Evolutionary conservation across 2,888 invertebrate genomes (phyloP), one percentile per base, ranked within the genome.

Genomic region (Penaeus monodon): DNA sequence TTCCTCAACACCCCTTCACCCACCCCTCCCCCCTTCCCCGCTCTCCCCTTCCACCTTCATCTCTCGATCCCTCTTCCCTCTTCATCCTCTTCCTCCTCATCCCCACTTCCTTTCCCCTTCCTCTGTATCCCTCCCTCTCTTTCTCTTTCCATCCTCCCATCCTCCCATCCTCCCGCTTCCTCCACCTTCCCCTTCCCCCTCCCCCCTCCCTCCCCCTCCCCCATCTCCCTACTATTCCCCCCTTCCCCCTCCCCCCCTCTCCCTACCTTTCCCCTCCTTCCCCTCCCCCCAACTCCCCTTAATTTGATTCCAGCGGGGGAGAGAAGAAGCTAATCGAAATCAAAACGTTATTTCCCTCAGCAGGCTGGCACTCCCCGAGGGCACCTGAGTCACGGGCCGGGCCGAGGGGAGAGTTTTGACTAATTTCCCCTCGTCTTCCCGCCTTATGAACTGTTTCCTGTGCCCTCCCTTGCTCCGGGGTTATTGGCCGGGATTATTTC

Each of bases 321-420:
- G 33, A 81, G 81, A 29, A 66, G 49, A 17, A 44, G 81, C 81
- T 81, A 81, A 81, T 81, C 81, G 81, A 70, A 81, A 81, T 81
- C 81, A 81, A 81, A 81, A 81, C 70, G 81, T 38, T 81, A 81
- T 81, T 81, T 81, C 80, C 81, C 66, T 70, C 27, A 81, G 66
- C 81, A 68, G 81, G 66, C 66, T 81, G 27, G 44, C n/a, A 44
- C 80, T 66, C 64, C 66, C 17, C 38, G 66, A 29, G 38, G 68
- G 74, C 12, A 24, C 68, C 81, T 80, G 80, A 79, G 80, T 81
- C 81, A 81, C 81, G 63, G 74, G 82, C 27, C 63, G 63, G 38
- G 63, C 57, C 12, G 33, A 63, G 63, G 63, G 81, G 80, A 78
- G 38, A 38, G 38, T 78, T 79, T 79, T 79, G 64, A 14, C 64